Conservation (phyloP, 2,113 vertebrate species). For the Cyanocitta stelleri region DNA sequence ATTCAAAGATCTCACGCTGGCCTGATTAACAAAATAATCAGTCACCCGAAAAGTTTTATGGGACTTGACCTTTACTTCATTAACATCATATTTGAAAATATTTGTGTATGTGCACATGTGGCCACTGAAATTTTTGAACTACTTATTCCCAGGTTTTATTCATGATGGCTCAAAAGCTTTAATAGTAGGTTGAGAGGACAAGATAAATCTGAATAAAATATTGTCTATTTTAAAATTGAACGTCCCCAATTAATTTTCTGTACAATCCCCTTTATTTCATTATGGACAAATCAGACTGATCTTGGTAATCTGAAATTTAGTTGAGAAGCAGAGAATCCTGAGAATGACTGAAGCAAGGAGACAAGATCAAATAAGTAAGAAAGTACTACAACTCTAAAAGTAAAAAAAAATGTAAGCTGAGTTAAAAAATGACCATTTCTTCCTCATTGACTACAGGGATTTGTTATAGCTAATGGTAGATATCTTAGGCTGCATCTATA, state of each 20-base stretch:
- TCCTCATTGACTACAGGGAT: not conserved
- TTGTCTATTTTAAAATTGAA: not conserved
- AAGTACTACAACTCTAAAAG: not conserved
- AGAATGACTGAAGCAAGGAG: not conserved
- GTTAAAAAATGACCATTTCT: not conserved
- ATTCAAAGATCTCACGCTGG: not conserved
- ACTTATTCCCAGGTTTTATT: not conserved
- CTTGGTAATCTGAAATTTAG: not conserved
- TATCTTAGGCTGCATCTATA: not conserved
- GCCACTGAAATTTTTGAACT: not conserved
- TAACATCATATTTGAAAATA: not conserved
- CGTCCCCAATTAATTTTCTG: not conserved
- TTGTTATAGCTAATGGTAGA: not conserved
- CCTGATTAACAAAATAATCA: not conserved
- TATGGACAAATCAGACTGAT: not conserved
- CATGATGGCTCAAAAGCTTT: not conserved
- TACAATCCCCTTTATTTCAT: not conserved
- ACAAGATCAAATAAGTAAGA: not conserved
- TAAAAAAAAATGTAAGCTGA: not conserved
- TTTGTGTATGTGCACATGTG: not conserved
- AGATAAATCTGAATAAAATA: not conserved
- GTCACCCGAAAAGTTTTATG: not conserved
- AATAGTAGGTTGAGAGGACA: not conserved
- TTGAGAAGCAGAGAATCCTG: not conserved
- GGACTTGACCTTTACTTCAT: not conserved